These are phyloP conservation scores for Chauna torquata DNA, from an alignment of 2,113 vertebrate species.

Conservation along the genomic window DNA sequence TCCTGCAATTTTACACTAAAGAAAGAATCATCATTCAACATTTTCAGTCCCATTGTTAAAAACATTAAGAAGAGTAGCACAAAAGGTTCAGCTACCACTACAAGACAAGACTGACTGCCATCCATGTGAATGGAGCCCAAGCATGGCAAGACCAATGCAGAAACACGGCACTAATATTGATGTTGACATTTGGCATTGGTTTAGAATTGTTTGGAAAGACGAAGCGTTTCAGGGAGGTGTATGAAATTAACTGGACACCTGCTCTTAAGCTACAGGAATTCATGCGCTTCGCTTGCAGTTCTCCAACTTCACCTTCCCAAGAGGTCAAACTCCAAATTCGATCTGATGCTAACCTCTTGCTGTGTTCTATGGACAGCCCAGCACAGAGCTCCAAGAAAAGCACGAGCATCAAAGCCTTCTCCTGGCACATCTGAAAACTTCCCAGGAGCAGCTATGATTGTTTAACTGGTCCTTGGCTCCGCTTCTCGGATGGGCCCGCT, in stretches of 20 bases:
- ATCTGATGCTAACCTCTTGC: background rate
- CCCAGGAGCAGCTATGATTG: background rate
- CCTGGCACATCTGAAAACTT: background rate
- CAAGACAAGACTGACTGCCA: background rate
- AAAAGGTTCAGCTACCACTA: background rate
- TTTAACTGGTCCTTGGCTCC: background rate
- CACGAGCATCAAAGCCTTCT: background rate
- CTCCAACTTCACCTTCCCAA: background rate
- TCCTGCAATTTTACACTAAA: background rate
- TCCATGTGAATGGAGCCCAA: background rate
- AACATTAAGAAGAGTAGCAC: background rate
- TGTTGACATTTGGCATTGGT: background rate
- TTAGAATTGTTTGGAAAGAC: background rate
- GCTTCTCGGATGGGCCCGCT: background rate
- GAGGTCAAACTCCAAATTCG: background rate
- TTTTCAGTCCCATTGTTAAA: background rate
- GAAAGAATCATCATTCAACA: background rate
- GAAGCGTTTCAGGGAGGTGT: background rate
- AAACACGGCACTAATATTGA: background rate
- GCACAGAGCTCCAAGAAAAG: constrained; percentile 14
- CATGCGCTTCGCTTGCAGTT: background rate
- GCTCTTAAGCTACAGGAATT: background rate
- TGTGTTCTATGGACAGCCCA: constrained; percentile 19
- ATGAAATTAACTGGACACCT: background rate
- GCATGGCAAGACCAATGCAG: background rate